phyloP scores from a whole-genome alignment of 2,888 invertebrate species.

The Leptinotarsa tumamoca region DNA sequence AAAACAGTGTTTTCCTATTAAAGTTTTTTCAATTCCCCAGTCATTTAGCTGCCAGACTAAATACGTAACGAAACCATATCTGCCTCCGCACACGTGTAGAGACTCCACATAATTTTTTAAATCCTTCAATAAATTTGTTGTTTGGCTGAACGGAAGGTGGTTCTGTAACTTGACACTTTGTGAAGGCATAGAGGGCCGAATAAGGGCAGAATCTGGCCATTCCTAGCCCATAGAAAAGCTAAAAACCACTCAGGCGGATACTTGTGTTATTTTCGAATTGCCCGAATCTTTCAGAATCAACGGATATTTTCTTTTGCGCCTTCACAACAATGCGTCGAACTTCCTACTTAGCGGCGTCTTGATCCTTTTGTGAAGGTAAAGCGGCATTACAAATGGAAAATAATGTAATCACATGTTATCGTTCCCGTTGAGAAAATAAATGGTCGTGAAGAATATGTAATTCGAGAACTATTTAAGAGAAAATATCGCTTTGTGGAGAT shows the following conservation, averaged over 20 bases:
- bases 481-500: slow-evolving; percentile 24
- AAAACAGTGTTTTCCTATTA: neutral
- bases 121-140: slow-evolving; percentile 46
- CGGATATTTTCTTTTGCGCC: slow-evolving; percentile 34
- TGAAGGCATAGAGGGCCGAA: slow-evolving; percentile 46
- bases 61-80: neutral
- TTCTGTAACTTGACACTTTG: slow-evolving; percentile 54
- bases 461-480: slow-evolving; percentile 34
- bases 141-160: slow-evolving; percentile 44
- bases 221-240: slow-evolving; percentile 51
- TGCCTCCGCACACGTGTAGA: slow-evolving; percentile 43
- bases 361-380: slow-evolving; percentile 42
- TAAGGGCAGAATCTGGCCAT: slow-evolving; percentile 51
- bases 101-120: slow-evolving; percentile 38
- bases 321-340: slow-evolving; percentile 44
- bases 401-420: slow-evolving; percentile 38
- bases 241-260: slow-evolving; percentile 53
- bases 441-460: slow-evolving; percentile 30
- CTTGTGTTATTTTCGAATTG: slow-evolving; percentile 48
- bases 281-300: slow-evolving; percentile 38
- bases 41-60: slow-evolving; percentile 3
- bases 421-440: slow-evolving; percentile 22
- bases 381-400: slow-evolving; percentile 38
- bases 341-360: slow-evolving; percentile 51
- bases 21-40: neutral